Evolutionary conservation across 2,797 vertebrate genomes (phyloP).

Genomic region (Todus mexicanus): DNA sequence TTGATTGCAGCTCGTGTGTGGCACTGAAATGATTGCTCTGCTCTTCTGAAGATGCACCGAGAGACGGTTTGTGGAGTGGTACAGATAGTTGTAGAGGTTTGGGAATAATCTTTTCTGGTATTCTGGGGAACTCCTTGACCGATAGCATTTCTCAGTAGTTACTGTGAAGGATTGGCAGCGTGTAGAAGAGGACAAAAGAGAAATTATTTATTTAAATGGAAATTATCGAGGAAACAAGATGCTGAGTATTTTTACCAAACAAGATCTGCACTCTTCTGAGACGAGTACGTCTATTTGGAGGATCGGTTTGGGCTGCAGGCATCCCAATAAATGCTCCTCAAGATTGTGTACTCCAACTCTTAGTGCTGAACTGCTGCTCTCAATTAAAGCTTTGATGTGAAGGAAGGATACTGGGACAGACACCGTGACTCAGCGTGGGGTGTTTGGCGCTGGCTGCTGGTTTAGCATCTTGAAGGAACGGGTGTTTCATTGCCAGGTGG

Average conservation of each 20-base stretch:
- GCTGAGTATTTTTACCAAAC: neutral
- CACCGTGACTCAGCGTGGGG: rapidly evolving
- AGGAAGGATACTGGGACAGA: neutral
- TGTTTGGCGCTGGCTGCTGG: neutral
- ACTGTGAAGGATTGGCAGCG: neutral
- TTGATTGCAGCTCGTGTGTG: rapidly evolving
- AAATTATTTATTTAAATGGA: neutral
- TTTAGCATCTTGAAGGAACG: no score
- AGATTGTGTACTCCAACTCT: neutral
- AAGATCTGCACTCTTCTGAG: neutral
- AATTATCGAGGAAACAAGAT: neutral
- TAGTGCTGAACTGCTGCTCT: neutral
- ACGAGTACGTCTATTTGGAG: neutral
- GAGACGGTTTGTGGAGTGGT: neutral
- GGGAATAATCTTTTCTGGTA: neutral
- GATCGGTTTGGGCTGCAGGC: neutral
- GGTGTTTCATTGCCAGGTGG: neutral
- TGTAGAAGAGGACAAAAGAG: neutral
- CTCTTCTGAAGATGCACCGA: neutral
- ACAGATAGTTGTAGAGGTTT: neutral
- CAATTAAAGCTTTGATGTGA: neutral
- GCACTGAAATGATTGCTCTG: neutral
- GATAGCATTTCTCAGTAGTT: neutral
- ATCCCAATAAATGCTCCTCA: neutral
- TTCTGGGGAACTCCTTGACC: neutral